These are phyloP conservation scores for Ceyx erithaca DNA, from an alignment of 2,797 vertebrate genomes.

Conservation along the genomic window DNA sequence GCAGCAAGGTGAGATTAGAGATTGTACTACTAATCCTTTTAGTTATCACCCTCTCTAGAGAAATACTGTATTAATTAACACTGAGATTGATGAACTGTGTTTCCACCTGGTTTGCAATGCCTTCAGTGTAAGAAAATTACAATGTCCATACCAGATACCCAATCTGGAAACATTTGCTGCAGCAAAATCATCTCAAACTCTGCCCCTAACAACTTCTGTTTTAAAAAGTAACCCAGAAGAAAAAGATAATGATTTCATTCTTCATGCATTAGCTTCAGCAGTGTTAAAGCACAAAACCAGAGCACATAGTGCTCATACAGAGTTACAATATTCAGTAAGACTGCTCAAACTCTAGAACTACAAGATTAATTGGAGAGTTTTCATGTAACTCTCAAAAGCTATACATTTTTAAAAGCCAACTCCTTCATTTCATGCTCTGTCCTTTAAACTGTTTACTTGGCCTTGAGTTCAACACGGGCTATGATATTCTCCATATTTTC, in stretches of 20 bases:
- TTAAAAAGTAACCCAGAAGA: not conserved
- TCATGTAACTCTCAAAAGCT: not conserved
- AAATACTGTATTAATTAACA: not conserved
- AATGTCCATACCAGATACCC: not conserved
- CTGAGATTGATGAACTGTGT: not conserved
- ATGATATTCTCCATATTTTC: not conserved
- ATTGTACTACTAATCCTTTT: not conserved
- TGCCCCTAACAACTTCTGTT: not conserved
- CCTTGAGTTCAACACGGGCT: not conserved
- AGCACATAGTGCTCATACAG: not conserved
- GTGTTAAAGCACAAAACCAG: constrained; percentile 2
- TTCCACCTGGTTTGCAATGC: not conserved
- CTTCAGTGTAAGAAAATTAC: not conserved
- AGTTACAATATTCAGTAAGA: not conserved
- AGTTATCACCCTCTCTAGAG: not conserved
- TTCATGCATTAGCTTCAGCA: not conserved
- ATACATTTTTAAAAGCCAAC: not conserved
- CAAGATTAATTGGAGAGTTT: not conserved
- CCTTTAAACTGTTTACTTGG: not conserved
- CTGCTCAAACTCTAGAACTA: not conserved
- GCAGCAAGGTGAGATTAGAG: not conserved
- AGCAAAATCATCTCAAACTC: not conserved
- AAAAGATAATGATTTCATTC: not conserved
- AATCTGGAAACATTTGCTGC: not conserved
- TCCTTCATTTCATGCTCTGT: not conserved